Evolutionary conservation across 2,113 vertebrate genomes (phyloP), one percentile per base, ranked within the genome.

Genomic region (Desmodus rotundus): DNA sequence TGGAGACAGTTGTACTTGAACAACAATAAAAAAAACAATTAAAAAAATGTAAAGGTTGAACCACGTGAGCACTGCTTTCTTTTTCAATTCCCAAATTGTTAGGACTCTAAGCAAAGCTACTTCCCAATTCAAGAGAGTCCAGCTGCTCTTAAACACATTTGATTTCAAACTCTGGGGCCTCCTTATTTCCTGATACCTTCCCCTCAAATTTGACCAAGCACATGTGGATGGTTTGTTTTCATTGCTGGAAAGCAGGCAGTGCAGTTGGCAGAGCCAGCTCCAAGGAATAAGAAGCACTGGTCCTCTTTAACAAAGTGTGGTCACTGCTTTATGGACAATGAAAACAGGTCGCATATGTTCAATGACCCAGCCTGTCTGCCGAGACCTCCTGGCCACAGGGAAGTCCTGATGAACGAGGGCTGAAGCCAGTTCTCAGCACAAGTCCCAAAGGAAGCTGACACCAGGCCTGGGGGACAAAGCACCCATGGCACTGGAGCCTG

Each of bases 281-380:
- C 3, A 26, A 70, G 28, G 5, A 38, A 65, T 3, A 36, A 89
- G 72, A 58, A 77, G 14, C 58, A 78, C 72, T 43, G 3, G 61
- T 43, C 26, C 73, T 33, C 73, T 70, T 70, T 28, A 72, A 54
- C 26, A 2, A n/a, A 92, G 73, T 7, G 16, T 5, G 41, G 22
- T 63, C 94, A 36, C 83, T 76, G 50, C n/a, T 82, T 38, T 86
- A 56, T 24, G 54, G 94, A 38, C 31, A n/a, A 68, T 65, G 54
- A 56, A 68, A 92, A 96, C 80, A 70, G 20, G 63, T 45, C 26
- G 43, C 91, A 87, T 65, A 14, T 87, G 76, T 84, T 87, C 87
- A 50, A 9, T 93, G 54, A 78, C 86, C 74, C 28, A 0, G 58
- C 67, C 47, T 77, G 83, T 58, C 65, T 33, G 5, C 72, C 0